Conservation (phyloP, 2,797 vertebrate genomes). For the Streptopelia turtur region DNA sequence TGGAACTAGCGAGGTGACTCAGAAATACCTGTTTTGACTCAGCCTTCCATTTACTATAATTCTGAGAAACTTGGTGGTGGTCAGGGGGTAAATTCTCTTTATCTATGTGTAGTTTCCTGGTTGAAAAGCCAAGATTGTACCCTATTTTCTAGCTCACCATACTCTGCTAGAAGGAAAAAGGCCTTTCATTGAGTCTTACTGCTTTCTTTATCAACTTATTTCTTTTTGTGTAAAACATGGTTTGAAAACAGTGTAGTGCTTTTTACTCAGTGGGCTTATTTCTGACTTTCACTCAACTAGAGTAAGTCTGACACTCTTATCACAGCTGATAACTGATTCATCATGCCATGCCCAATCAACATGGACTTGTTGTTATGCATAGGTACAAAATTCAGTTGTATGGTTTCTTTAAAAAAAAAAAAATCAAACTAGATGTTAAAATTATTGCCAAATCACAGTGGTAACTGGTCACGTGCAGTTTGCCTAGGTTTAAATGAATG, state of each 20-base stretch:
- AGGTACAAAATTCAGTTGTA: background rate
- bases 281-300: background rate
- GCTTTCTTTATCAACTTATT: background rate
- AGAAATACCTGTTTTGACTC: background rate
- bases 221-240: background rate
- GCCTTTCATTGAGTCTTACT: background rate
- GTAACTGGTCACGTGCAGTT: background rate
- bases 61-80: background rate
- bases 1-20: background rate
- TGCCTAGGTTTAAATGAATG: background rate
- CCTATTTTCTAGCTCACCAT: background rate
- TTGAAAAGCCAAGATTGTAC: background rate
- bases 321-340: background rate
- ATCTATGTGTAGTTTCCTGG: background rate
- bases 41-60: background rate
- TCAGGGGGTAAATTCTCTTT: background rate
- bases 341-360: background rate
- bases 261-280: background rate
- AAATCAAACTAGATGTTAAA: background rate
- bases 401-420: background rate
- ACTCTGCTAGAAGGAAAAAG: background rate
- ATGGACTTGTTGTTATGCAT: background rate
- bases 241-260: background rate
- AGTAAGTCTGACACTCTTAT: background rate
- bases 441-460: background rate